These are phyloP conservation scores for Brachyhypopomus occidentalis DNA, from an alignment of 2,113 vertebrate species.

Conservation along the genomic window DNA sequence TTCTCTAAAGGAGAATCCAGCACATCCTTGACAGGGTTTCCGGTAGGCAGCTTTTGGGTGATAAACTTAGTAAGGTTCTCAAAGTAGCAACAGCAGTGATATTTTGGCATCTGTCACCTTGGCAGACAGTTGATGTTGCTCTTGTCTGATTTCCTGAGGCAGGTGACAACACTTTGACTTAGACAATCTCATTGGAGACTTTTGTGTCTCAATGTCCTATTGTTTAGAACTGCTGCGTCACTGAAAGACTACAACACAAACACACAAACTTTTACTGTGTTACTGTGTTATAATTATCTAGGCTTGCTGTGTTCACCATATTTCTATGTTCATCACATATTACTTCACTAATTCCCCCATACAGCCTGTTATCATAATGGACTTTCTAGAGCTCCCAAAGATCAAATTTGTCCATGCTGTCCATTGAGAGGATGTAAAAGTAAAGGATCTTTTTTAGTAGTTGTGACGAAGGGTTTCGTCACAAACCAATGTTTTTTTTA, in stretches of 20 bases:
- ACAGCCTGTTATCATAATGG: constrained; percentile 1
- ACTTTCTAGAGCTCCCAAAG: constrained; percentile 21
- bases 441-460: background rate
- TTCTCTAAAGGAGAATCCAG: background rate
- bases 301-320: constrained; percentile 26
- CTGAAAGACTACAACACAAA: background rate
- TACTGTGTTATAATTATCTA: background rate
- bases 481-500: background rate
- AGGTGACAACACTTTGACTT: constrained; percentile 20
- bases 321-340: no score
- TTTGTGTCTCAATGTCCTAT: background rate
- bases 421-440: background rate
- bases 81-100: background rate
- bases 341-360: constrained; percentile 26
- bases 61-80: background rate
- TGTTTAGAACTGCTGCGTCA: constrained; percentile 28
- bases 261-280: background rate
- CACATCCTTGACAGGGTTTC: background rate
- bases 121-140: background rate
- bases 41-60: background rate
- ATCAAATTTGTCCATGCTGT: constrained; percentile 23
- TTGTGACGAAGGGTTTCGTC: constrained; percentile 20
- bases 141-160: constrained; percentile 3
- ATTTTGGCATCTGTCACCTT: background rate
- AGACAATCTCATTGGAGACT: background rate